A percentile compares a stretch with the other conserved stretches of the same genome.
phyloP scores from a whole-genome alignment of 2,113 vertebrate genomes.

The Hippocampus zosterae region DNA sequence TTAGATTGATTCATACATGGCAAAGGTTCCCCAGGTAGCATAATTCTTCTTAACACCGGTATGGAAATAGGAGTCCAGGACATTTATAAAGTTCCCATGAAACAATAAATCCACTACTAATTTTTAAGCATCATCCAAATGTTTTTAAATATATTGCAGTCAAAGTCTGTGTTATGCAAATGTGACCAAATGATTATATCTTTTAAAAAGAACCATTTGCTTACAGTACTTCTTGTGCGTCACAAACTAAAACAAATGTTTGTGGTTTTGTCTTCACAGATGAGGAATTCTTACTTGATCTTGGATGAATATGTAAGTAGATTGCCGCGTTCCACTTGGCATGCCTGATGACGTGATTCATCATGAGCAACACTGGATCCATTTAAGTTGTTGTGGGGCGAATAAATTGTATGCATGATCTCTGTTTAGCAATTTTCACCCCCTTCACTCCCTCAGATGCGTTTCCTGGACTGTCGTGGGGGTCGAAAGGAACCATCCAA shows the following conservation, averaged over 20 bases:
- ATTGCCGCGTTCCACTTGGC: not conserved
- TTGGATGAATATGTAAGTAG: constrained; percentile 96
- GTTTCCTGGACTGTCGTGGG: constrained; percentile 85
- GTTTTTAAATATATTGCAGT: not conserved
- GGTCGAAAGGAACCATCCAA: constrained; percentile 90
- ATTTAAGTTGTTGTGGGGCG: not conserved
- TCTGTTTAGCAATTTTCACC: not conserved
- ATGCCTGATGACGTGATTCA: not conserved
- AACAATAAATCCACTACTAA: no score
- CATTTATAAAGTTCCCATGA: no score
- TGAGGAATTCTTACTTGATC: constrained; percentile 95
- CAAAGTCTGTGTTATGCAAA: not conserved
- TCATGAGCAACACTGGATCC: not conserved
- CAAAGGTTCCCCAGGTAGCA: no score
- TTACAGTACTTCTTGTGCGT: not conserved
- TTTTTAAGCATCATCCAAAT: not conserved
- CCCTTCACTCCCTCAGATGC: constrained; percentile 75
- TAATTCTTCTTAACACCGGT: not conserved
- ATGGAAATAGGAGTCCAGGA: not conserved
- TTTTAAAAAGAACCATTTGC: not conserved
- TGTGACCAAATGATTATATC: not conserved
- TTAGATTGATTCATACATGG: no score
- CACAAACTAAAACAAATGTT: not conserved
- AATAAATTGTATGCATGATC: not conserved
- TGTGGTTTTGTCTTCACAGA: constrained; percentile 69